These are phyloP conservation scores for Plebejus melissa DNA, from an alignment of 2,888 invertebrate genomes.

Conservation along the genomic window DNA sequence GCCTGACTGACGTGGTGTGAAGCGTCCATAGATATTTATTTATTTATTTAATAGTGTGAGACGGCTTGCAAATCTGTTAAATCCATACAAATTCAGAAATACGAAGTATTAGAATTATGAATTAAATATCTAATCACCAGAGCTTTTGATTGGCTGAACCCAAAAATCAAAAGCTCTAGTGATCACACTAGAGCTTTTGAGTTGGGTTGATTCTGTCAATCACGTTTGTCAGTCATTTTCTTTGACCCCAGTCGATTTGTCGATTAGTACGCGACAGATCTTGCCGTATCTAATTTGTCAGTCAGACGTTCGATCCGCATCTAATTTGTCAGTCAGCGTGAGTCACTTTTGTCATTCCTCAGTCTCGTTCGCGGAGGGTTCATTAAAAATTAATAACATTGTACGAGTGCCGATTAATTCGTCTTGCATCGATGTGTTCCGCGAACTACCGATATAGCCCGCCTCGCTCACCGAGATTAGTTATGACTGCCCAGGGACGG, in stretches of 20 bases:
- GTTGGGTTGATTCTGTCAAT: too few relatives aligned
- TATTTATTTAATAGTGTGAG: too few relatives aligned
- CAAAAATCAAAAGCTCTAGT: too few relatives aligned
- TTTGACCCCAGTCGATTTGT: not conserved
- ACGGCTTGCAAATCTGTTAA: too few relatives aligned
- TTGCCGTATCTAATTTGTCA: not conserved
- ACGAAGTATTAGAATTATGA: too few relatives aligned
- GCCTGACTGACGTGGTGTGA: too few relatives aligned
- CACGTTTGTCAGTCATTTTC: not conserved
- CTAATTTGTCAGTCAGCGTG: not conserved
- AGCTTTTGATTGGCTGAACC: too few relatives aligned
- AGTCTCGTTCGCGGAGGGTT: slow-evolving; percentile 3
- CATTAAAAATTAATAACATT: slow-evolving; percentile 28
- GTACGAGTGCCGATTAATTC: slow-evolving; percentile 47
- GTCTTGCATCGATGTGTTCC: slow-evolving; percentile 51
- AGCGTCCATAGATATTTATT: too few relatives aligned
- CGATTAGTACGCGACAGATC: not conserved
- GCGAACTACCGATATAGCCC: slow-evolving; percentile 39
- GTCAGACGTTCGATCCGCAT: not conserved
- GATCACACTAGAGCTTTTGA: too few relatives aligned
- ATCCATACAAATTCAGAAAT: too few relatives aligned
- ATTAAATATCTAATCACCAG: too few relatives aligned
- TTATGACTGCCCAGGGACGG: slow-evolving; percentile 40
- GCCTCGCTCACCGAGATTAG: slow-evolving; percentile 45
- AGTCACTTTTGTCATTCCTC: not conserved